phyloP scores from a whole-genome alignment of 35 echinoderm and acorn worm species.

The Amphiura filiformis region DNA sequence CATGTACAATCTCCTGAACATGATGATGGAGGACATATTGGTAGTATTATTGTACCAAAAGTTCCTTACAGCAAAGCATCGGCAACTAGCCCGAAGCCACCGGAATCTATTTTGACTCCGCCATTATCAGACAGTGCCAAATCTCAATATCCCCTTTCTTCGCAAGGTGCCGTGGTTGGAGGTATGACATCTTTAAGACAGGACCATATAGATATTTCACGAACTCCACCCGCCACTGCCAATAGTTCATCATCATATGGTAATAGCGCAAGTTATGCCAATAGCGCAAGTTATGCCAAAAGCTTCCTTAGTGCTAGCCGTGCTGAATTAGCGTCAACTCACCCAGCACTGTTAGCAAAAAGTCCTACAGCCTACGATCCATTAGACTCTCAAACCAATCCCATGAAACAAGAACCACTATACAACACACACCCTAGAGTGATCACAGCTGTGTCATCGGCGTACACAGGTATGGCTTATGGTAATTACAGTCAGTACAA shows the following conservation, averaged over 20 bases:
- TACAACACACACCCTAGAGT: slow-evolving; percentile 62
- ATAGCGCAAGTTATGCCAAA: slow-evolving; percentile 40
- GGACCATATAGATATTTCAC: neutral
- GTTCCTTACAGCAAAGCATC: slow-evolving; percentile 23
- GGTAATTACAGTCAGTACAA: slow-evolving; percentile 79
- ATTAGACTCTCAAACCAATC: slow-evolving; percentile 2
- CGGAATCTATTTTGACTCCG: slow-evolving; percentile 56
- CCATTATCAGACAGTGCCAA: slow-evolving; percentile 63
- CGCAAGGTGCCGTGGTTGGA: slow-evolving; percentile 21
- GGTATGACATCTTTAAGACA: neutral
- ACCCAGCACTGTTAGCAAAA: slow-evolving; percentile 11
- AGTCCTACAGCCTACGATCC: slow-evolving; percentile 32
- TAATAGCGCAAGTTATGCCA: neutral
- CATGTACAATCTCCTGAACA: slow-evolving; percentile 5
- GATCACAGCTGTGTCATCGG: slow-evolving; percentile 54
- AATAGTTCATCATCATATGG: neutral
- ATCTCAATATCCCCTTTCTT: slow-evolving; percentile 46
- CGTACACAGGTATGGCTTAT: slow-evolving; percentile 79
- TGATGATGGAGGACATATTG: slow-evolving; percentile 9
- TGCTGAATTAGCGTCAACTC: slow-evolving; percentile 6
- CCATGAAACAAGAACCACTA: slow-evolving; percentile 65
- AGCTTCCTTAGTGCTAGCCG: neutral
- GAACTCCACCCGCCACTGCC: neutral
- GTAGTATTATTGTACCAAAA: slow-evolving; percentile 38
- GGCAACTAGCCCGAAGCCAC: slow-evolving; percentile 46